Conservation (phyloP, 2,113 vertebrate genomes). For the Coturnix japonica region DNA sequence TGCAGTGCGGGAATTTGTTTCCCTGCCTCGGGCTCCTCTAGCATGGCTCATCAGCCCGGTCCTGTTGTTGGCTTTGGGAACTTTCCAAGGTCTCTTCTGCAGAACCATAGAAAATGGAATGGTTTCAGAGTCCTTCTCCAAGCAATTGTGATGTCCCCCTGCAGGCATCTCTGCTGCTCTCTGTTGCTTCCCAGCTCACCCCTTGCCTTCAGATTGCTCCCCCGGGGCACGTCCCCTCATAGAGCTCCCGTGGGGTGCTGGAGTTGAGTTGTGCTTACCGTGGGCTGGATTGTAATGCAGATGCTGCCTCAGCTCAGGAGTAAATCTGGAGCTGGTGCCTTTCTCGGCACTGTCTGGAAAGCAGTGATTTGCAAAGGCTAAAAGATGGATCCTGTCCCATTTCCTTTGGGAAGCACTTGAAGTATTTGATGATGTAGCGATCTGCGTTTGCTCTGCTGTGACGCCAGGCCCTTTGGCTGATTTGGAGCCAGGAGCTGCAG, state of each 20-base stretch:
- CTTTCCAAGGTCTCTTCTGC: background rate
- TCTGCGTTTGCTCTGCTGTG: background rate
- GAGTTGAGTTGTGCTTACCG: accelerated
- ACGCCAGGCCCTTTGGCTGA: accelerated
- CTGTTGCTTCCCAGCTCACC: background rate
- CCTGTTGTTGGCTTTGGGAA: background rate
- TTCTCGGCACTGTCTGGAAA: background rate
- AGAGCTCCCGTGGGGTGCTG: accelerated
- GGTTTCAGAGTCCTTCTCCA: background rate
- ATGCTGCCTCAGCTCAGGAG: background rate
- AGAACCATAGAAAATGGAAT: background rate
- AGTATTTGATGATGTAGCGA: accelerated
- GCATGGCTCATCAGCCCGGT: background rate
- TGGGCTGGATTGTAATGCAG: background rate
- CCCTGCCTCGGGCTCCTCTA: background rate
- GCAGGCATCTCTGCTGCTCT: accelerated
- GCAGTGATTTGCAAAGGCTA: accelerated
- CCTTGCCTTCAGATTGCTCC: background rate
- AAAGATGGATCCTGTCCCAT: accelerated
- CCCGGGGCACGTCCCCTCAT: background rate
- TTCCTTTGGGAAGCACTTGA: background rate
- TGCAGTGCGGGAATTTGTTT: background rate
- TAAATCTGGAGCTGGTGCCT: background rate
- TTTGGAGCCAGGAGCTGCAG: background rate
- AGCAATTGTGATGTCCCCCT: background rate